phyloP scores from a whole-genome alignment of 2,888 invertebrate species.

The Drosophila austrosaltans region DNA sequence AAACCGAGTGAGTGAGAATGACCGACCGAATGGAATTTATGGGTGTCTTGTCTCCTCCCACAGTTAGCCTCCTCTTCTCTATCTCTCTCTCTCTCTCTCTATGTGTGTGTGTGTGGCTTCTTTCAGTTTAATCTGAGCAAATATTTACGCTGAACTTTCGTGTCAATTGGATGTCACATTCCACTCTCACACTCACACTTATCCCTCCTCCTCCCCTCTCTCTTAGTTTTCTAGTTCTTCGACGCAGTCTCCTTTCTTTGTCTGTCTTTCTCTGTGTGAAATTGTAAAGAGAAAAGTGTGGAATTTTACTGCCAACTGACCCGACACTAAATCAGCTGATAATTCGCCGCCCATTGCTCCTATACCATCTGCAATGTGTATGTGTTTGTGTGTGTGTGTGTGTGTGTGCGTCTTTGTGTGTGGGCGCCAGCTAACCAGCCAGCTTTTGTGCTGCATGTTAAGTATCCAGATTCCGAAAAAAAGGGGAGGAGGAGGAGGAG shows the following conservation, averaged over 20 bases:
- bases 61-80: constrained; percentile 11
- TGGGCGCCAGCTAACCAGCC: constrained; percentile 29
- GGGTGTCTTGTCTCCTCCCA: constrained; percentile 66
- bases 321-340: constrained; percentile 77
- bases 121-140: constrained; percentile 71
- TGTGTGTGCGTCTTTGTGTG: constrained; percentile 35
- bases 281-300: constrained; percentile 75
- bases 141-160: constrained; percentile 76
- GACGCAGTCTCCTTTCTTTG: not conserved
- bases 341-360: constrained; percentile 49
- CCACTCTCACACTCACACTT: constrained; percentile 32
- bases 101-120: constrained; percentile 30
- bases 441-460: constrained; percentile 57
- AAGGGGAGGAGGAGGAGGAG: not conserved
- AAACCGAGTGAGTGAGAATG: constrained; percentile 52
- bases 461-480: constrained; percentile 36
- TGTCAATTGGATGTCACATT: constrained; percentile 78
- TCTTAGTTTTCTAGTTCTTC: not conserved
- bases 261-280: constrained; percentile 46
- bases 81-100: constrained; percentile 24
- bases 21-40: constrained; percentile 76
- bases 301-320: constrained; percentile 73
- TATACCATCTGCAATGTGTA: constrained; percentile 29
- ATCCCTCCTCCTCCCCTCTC: not conserved
- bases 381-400: constrained; percentile 12